Conservation (phyloP, 1,140 invertebrate species). For the Galendromus occidentalis region DNA sequence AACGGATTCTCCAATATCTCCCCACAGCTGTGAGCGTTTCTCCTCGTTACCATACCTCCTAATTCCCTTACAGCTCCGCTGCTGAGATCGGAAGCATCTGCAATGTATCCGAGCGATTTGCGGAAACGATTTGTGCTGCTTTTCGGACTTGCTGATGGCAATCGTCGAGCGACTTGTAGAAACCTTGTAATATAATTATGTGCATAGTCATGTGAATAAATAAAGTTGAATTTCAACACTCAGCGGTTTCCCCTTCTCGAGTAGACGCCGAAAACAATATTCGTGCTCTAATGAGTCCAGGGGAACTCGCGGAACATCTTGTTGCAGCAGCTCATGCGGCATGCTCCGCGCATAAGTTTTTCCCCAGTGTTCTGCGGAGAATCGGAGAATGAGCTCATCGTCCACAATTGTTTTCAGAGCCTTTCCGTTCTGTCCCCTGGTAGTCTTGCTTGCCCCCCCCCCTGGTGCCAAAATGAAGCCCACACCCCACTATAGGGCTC, state of each 20-base stretch:
- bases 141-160: background rate
- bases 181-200: background rate
- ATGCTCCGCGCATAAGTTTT: too few relatives aligned
- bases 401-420: too few relatives aligned
- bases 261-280: too few relatives aligned
- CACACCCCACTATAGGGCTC: too few relatives aligned
- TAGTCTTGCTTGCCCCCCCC: too few relatives aligned
- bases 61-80: background rate
- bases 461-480: too few relatives aligned
- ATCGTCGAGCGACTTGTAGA: background rate
- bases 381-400: too few relatives aligned
- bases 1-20: background rate
- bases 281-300: too few relatives aligned
- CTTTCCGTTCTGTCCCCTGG: too few relatives aligned
- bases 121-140: background rate
- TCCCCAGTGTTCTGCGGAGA: too few relatives aligned
- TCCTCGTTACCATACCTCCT: background rate
- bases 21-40: background rate
- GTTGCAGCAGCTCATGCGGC: too few relatives aligned
- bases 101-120: background rate
- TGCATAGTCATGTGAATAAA: background rate
- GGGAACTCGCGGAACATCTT: too few relatives aligned
- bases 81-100: background rate
- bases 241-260: background rate
- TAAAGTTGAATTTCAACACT: background rate